Base-by-base conservation (phyloP, 2,888 invertebrate species). In the Sipunculus nudus region DNA sequence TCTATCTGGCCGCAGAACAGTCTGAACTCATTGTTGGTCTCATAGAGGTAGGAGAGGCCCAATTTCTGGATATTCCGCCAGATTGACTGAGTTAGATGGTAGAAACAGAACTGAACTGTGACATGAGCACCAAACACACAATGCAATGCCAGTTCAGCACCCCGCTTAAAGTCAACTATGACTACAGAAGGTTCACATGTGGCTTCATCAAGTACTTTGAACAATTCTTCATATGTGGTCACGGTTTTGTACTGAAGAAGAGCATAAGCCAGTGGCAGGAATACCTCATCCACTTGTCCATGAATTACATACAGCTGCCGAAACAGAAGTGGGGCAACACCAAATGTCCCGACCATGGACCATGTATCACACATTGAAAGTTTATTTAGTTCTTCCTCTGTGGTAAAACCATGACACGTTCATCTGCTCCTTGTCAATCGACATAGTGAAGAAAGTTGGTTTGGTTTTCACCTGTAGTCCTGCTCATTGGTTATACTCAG, bases 1-100 rank as follows among this genome's bases (percentile, higher is more conserved):
- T 21, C 48, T 25, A 28, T 26, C 19, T 47, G 29, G 26, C 48
- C 48, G 19, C 48, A 47, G 28, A 47, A 47, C n/a, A n/a, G n/a
- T n/a, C n/a, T n/a, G n/a, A n/a, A n/a, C n/a, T n/a, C n/a, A n/a
- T n/a, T n/a, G n/a, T 26, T 26, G 19, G 8, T 28, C 26, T 43
- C 43, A 43, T 43, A 43, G 16, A 43, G 10, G 19, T 43, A 16
- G 19, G 19, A 8, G 19, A 43, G 43, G 13, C 13, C 13, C 19
- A 43, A 10, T 13, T 13, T 8, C 19, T 43, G 43, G 19, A 43
- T 43, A 8, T 43, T 43, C 13, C 43, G 43, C 43, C 43, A 43
- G 19, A 43, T 43, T 8, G 13, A 16, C 19, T 43, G 43, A 16
- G 43, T 43, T 10, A 43, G 19, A 19, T 43, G 43, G 19, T 43